Base-by-base conservation (phyloP, 2,113 vertebrate species). In the Eonycteris spelaea region DNA sequence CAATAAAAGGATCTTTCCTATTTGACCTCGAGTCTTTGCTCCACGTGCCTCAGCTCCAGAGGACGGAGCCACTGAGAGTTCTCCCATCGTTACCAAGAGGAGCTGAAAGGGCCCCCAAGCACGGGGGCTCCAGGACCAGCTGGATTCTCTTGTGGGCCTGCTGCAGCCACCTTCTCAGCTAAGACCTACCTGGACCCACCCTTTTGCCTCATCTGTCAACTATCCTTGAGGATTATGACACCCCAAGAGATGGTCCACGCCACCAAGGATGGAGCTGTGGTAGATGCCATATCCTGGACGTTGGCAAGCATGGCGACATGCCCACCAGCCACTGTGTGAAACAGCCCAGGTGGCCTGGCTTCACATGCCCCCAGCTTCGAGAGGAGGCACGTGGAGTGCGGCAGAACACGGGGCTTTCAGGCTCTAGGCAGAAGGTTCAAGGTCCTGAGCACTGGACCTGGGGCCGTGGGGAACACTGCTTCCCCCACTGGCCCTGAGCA, bases 1-100 rank as follows among this genome's bases (percentile, higher is more conserved):
- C 98, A 98, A 98, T 97, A 97, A 97, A 97, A 97, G 97, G 98
- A 97, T 98, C 14, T 97, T 97, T 98, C 97, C 97, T 96, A 40
- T 74, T 96, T 67, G 55, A 1, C 51, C 59, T 88, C 2, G 95
- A 15, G 96, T 97, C 61, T 96, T 97, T 96, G 98, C 73, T 96
- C 94, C 14, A 6, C 83, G 30, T 57, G 22, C 87, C 70, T 83
- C 19, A 0, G 91, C 90, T 15, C 12, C 28, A 43, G 97, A 96
- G 90, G 90, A 95, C 1, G 40, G 83, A 96, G 94, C 71, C 73
- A 21, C 38, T 75, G 68, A 70, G 75, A 78, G 68, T 87, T 83
- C 0, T 67, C 86, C 53, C 18, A 16, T 53, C 33, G 0, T 70
- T 79, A 59, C 53, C 91, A 8, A 75, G 95, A 92, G 79, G 91